Conservation (phyloP, 2,888 invertebrate genomes). For the Corythucha ciliata region DNA sequence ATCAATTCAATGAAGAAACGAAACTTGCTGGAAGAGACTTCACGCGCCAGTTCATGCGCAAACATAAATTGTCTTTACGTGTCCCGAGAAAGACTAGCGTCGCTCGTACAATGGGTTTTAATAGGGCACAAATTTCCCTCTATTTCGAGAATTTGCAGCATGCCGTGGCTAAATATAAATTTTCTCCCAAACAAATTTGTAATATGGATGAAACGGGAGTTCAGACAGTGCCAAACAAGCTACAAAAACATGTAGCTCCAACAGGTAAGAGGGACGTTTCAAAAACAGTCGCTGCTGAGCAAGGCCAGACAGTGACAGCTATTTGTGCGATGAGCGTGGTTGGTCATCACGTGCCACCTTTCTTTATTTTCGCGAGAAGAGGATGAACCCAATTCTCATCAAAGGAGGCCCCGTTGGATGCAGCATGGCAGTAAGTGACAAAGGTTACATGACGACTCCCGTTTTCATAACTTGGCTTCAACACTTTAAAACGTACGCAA, state of each 20-base stretch:
- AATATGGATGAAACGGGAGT: conserved; percentile 29
- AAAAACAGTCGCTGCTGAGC: conserved; percentile 26
- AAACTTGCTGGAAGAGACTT: conserved; percentile 1
- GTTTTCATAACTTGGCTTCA: conserved; percentile 17
- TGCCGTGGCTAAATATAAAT: conserved; percentile 2
- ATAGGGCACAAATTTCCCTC: neutral
- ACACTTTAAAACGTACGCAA: conserved; percentile 5
- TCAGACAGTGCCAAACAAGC: conserved; percentile 14
- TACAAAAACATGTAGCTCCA: conserved; percentile 26
- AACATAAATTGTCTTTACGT: neutral
- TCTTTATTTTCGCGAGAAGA: conserved; percentile 27
- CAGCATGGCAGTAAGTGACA: conserved; percentile 25
- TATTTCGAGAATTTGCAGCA: conserved; percentile 1
- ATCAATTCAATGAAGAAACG: conserved; percentile 1
- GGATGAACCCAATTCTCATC: conserved; percentile 18
- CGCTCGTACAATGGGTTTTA: conserved; percentile 4
- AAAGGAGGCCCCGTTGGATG: conserved; percentile 21
- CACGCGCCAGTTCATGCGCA: neutral
- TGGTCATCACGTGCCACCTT: conserved; percentile 26
- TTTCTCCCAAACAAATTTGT: conserved; percentile 2
- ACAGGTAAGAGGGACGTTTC: conserved; percentile 27
- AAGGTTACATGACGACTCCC: conserved; percentile 26
- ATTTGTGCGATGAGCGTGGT: conserved; percentile 23
- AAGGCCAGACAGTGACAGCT: conserved; percentile 26
- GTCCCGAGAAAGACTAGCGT: conserved; percentile 6